Conservation (phyloP, 2,888 invertebrate species). For the Parthenolecanium corni region DNA sequence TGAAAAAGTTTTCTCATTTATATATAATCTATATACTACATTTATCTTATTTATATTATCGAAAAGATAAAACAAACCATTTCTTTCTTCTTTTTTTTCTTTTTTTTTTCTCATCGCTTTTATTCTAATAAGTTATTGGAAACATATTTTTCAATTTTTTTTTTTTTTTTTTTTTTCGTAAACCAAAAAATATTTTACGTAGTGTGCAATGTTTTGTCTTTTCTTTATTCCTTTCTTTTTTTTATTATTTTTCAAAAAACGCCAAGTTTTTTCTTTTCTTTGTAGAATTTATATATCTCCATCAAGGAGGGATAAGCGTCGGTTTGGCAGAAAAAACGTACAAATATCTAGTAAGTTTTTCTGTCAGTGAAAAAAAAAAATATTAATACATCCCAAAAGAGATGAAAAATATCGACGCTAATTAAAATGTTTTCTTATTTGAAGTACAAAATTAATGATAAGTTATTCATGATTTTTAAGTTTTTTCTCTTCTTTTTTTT, state of each 20-base stretch:
- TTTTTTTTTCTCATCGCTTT: neutral
- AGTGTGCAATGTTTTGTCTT: neutral
- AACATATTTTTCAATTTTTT: neutral
- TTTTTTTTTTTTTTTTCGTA: neutral
- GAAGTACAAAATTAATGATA: constrained; percentile 5
- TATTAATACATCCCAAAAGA: no score
- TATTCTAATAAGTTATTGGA: neutral
- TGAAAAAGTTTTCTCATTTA: no score
- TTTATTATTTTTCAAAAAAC: neutral
- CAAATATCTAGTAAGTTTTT: neutral
- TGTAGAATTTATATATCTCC: neutral
- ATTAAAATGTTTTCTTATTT: neutral
- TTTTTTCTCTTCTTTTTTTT: neutral
- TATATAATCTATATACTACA: no score
- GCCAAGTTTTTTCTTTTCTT: neutral
- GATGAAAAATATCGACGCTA: neutral
- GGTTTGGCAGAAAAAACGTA: neutral
- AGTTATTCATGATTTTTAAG: neutral
- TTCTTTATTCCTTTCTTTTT: no score
- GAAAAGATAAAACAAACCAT: no score
- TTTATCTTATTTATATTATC: no score
- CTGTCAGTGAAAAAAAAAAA: no score
- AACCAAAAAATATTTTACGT: constrained; percentile 3
- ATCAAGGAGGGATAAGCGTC: neutral
- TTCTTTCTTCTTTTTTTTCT: neutral